Percentiles rank a stretch among this genome's conserved stretches.
These are phyloP conservation scores for Apogon hyalosoma DNA, from an alignment of 2,797 vertebrate species.

Conservation along the genomic window DNA sequence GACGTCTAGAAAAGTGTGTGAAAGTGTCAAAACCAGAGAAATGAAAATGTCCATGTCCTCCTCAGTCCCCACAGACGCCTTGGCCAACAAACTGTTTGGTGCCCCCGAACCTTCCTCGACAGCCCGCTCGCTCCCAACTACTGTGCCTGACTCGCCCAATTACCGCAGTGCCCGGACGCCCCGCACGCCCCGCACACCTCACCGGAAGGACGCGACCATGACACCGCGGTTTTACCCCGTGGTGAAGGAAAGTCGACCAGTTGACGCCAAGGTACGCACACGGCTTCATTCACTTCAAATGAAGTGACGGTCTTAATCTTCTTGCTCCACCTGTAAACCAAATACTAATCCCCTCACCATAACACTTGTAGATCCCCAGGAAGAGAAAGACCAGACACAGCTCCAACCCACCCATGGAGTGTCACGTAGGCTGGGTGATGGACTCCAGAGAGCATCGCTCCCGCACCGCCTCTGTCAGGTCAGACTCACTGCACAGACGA, in stretches of 20 bases:
- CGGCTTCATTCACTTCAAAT: no score
- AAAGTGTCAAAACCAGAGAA: no score
- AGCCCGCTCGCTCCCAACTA: constrained; percentile 94
- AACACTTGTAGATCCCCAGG: constrained; percentile 88
- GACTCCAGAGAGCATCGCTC: constrained; percentile 97
- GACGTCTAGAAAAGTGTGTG: no score
- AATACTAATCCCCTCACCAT: no score
- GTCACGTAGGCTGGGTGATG: constrained; percentile 99
- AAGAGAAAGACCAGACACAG: constrained; percentile 99
- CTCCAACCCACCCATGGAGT: constrained; percentile 97
- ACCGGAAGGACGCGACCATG: constrained; percentile 93
- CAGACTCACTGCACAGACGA: constrained; percentile 9
- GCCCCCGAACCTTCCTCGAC: constrained; percentile 93
- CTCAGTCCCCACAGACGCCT: constrained; percentile 94
- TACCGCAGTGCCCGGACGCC: constrained; percentile 94
- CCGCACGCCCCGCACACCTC: constrained; percentile 94
- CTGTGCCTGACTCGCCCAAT: constrained; percentile 96
- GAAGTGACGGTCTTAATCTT: not conserved
- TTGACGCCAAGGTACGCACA: constrained; percentile 92
- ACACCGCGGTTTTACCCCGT: constrained; percentile 98
- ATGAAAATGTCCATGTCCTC: not conserved
- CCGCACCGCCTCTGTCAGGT: constrained; percentile 97
- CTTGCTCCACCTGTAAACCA: not conserved
- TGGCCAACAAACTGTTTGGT: constrained; percentile 97
- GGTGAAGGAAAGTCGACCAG: constrained; percentile 95